These are phyloP conservation scores for Alectura lathami DNA, from an alignment of 2,113 vertebrate genomes.

Conservation along the genomic window DNA sequence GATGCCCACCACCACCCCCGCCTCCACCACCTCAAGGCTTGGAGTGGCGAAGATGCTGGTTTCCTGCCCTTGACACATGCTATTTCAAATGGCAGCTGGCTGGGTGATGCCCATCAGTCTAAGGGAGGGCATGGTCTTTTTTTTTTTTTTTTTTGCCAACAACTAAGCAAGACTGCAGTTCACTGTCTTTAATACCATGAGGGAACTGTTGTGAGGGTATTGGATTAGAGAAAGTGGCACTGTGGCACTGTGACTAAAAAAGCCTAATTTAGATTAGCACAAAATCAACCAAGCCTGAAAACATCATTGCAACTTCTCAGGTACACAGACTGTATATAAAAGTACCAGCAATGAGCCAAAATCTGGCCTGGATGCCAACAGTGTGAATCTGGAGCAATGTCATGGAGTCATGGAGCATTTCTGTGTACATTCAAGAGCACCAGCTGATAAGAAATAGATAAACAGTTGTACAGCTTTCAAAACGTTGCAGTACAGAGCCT, in stretches of 20 bases:
- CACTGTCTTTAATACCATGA: neutral
- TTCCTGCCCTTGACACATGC: neutral
- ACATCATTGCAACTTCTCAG: neutral
- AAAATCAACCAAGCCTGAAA: neutral
- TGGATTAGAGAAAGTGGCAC: neutral
- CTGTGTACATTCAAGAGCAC: neutral
- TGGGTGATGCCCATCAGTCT: neutral
- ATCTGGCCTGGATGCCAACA: neutral
- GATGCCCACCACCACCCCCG: neutral
- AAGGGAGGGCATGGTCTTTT: neutral
- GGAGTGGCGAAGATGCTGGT: neutral
- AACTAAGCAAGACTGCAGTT: neutral
- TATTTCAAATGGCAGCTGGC: neutral
- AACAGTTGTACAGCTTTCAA: neutral
- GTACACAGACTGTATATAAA: neutral
- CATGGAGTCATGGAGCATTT: neutral
- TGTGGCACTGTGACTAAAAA: neutral
- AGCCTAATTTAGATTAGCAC: accelerated
- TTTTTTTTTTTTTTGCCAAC: neutral
- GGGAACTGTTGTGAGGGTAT: neutral
- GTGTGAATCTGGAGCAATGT: neutral
- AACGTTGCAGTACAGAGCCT: neutral
- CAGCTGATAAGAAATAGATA: neutral
- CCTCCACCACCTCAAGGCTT: accelerated
- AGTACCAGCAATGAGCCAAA: neutral